phyloP scores from a whole-genome alignment of 2,888 invertebrate genomes.

The Iphiclides podalirius region DNA sequence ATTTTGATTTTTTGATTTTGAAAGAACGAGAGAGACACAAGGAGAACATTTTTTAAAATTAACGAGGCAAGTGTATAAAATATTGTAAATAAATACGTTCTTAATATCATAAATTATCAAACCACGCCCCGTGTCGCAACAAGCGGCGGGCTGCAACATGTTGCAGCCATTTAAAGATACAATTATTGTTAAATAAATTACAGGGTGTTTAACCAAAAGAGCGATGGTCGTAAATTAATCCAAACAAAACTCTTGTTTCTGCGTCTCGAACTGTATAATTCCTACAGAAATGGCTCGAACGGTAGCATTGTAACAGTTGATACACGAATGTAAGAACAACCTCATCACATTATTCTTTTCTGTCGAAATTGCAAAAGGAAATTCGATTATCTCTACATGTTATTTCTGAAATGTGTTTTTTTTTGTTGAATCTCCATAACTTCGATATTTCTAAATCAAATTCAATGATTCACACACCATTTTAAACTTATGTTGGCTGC shows the following conservation, averaged over 20 bases:
- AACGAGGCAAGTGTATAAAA: slow-evolving; percentile 9
- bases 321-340: not conserved
- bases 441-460: too few relatives aligned
- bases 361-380: too few relatives aligned
- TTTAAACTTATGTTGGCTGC: too few relatives aligned
- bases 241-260: slow-evolving; percentile 14
- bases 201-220: slow-evolving; percentile 25
- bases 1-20: too few relatives aligned
- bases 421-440: too few relatives aligned
- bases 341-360: not conserved
- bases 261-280: slow-evolving; percentile 10
- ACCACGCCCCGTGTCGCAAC: slow-evolving; percentile 33
- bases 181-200: slow-evolving; percentile 34
- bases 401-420: too few relatives aligned
- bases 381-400: too few relatives aligned
- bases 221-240: slow-evolving; percentile 22
- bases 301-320: slow-evolving; percentile 19
- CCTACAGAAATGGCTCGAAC: slow-evolving; percentile 11
- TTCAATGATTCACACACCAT: too few relatives aligned
- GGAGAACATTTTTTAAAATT: slow-evolving; percentile 14
- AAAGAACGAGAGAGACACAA: not conserved
- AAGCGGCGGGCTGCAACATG: slow-evolving; percentile 31
- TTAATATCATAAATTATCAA: slow-evolving; percentile 30
- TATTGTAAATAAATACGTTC: slow-evolving; percentile 33
- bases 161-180: slow-evolving; percentile 30